Conservation (phyloP, 2,797 vertebrate genomes). For the Graptemys geographica region DNA sequence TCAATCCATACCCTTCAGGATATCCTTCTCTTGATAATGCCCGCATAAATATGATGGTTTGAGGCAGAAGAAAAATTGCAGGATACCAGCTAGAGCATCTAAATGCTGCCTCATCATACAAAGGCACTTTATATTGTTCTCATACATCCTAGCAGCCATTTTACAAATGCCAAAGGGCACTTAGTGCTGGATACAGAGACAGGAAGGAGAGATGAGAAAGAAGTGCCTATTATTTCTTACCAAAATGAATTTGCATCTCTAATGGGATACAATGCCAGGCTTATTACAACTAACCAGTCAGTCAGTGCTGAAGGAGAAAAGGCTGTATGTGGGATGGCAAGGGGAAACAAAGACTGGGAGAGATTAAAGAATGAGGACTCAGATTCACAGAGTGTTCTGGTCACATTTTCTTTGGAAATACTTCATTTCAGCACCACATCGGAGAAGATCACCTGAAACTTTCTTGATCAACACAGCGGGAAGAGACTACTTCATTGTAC, state of each 20-base stretch:
- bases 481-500: neutral
- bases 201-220: neutral
- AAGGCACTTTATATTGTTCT: neutral
- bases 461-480: neutral
- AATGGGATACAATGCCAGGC: slow-evolving; percentile 15
- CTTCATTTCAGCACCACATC: neutral
- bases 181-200: neutral
- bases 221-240: slow-evolving; percentile 4
- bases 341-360: neutral
- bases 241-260: neutral
- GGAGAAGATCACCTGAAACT: neutral
- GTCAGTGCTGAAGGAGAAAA: neutral
- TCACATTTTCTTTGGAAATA: neutral
- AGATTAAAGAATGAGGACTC: neutral
- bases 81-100: neutral
- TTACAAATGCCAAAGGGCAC: neutral
- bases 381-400: neutral
- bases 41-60: neutral
- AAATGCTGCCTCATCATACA: neutral
- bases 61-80: neutral
- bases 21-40: neutral
- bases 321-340: neutral
- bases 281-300: slow-evolving; percentile 8
- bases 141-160: neutral
- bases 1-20: neutral